These are phyloP conservation scores for Phocoena sinus DNA, from an alignment of 2,113 vertebrate genomes.

Conservation along the genomic window DNA sequence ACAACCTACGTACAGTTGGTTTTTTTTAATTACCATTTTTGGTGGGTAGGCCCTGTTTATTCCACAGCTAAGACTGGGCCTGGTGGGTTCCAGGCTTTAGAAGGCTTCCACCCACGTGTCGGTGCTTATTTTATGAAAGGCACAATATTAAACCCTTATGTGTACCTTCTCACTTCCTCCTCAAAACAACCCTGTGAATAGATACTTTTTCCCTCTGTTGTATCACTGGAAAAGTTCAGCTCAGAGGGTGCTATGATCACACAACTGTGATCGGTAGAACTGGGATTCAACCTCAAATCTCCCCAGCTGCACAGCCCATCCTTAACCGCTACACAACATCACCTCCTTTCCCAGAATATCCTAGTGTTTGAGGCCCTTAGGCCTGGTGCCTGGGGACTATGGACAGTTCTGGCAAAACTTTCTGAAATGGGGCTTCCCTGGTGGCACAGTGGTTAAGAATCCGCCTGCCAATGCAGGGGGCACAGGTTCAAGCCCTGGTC, in stretches of 20 bases:
- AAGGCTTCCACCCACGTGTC: fast-evolving
- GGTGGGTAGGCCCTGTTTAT: too few relatives aligned
- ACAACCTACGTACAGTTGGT: fast-evolving
- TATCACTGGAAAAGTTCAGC: neutral
- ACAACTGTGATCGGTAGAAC: fast-evolving
- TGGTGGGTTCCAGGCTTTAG: neutral
- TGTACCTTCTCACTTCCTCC: neutral
- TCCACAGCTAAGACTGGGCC: neutral
- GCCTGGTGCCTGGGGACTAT: neutral
- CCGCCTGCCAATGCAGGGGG: too few relatives aligned
- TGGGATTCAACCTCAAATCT: neutral
- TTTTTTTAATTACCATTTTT: too few relatives aligned
- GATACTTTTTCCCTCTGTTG: too few relatives aligned
- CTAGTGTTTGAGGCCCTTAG: neutral
- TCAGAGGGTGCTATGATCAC: too few relatives aligned
- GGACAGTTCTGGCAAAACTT: neutral
- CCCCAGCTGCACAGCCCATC: neutral
- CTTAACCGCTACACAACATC: fast-evolving
- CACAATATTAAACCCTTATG: fast-evolving
- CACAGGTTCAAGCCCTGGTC: too few relatives aligned
- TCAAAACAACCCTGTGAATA: neutral
- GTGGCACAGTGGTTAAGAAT: too few relatives aligned
- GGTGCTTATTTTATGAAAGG: neutral
- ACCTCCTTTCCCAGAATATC: neutral
- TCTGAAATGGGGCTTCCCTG: neutral